A percentile compares a stretch with the other conserved stretches of the same genome.
phyloP scores from a whole-genome alignment of 1,140 invertebrate species.

The Sarcophaga peregrina region DNA sequence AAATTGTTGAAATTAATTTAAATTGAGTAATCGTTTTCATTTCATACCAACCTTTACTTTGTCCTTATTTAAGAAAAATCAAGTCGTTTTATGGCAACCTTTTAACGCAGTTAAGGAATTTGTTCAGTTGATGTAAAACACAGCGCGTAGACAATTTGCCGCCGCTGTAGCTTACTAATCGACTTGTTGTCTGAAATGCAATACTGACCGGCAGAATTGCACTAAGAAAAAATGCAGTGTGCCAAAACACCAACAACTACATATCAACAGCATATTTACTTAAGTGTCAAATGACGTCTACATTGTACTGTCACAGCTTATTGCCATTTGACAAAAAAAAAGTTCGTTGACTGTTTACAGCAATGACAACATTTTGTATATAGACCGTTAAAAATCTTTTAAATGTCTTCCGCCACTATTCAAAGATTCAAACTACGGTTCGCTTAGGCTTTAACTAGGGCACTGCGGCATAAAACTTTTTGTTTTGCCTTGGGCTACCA shows the following conservation, averaged over 20 bases:
- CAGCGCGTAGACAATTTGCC: too few species aligned
- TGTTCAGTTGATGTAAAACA: too few species aligned
- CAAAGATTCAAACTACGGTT: too few species aligned
- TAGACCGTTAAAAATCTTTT: neutral
- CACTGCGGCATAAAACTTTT: too few species aligned
- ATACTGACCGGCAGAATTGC: slow-evolving; percentile 1
- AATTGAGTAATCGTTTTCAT: too few species aligned
- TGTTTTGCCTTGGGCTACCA: too few species aligned
- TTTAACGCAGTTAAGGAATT: neutral
- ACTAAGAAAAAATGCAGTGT: neutral
- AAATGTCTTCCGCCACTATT: too few species aligned
- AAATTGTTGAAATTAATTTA: too few species aligned
- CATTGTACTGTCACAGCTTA: neutral
- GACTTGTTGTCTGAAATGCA: too few species aligned
- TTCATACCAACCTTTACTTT: too few species aligned
- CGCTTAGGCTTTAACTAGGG: too few species aligned
- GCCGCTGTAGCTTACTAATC: too few species aligned
- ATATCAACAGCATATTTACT: neutral
- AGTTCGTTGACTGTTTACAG: neutral
- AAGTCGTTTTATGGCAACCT: neutral
- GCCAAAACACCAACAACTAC: neutral
- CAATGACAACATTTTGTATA: neutral
- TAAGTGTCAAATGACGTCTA: slow-evolving; percentile 8
- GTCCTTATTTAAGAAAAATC: neutral
- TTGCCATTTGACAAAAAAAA: neutral